Percentiles rank a stretch among this genome's conserved stretches.
These are phyloP conservation scores for Hofmannophila pseudospretella DNA, from an alignment of 2,888 invertebrate species.

Conservation along the genomic window DNA sequence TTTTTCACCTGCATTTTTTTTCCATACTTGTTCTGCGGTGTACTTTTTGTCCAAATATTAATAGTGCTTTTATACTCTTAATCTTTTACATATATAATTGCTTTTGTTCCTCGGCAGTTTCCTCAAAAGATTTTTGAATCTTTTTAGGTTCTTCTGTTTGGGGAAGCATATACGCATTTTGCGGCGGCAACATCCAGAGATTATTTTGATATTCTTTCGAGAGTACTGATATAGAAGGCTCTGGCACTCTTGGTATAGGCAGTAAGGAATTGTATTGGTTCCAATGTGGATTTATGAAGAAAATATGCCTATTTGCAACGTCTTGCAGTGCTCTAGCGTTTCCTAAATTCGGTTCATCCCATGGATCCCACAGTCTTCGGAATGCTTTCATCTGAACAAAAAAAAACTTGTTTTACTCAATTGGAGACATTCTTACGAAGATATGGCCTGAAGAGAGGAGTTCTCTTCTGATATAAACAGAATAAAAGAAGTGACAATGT, in stretches of 20 bases:
- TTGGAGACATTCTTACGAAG: background rate
- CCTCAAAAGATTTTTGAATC: background rate
- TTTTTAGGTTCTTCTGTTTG: constrained; percentile 13
- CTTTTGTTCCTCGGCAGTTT: background rate
- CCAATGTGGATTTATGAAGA: constrained; percentile 75
- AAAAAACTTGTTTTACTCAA: background rate
- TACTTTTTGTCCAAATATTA: no score
- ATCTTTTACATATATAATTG: no score
- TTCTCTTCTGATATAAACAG: background rate
- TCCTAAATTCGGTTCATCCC: constrained; percentile 66
- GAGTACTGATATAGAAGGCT: constrained; percentile 48
- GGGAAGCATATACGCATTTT: constrained; percentile 46
- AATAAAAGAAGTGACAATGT: no score
- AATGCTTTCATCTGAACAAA: constrained; percentile 71
- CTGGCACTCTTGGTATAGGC: constrained; percentile 54
- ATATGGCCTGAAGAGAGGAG: background rate
- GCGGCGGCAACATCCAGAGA: constrained; percentile 49
- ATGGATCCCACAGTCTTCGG: constrained; percentile 69
- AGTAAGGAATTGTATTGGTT: constrained; percentile 67
- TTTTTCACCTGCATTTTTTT: no score
- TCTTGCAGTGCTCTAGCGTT: constrained; percentile 75
- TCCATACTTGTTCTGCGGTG: no score
- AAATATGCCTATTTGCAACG: constrained; percentile 54
- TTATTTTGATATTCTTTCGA: constrained; percentile 49
- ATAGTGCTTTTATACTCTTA: no score